phyloP scores from a whole-genome alignment of 92 coral and sea anemone genomes.

The Parazoanthus darwini region DNA sequence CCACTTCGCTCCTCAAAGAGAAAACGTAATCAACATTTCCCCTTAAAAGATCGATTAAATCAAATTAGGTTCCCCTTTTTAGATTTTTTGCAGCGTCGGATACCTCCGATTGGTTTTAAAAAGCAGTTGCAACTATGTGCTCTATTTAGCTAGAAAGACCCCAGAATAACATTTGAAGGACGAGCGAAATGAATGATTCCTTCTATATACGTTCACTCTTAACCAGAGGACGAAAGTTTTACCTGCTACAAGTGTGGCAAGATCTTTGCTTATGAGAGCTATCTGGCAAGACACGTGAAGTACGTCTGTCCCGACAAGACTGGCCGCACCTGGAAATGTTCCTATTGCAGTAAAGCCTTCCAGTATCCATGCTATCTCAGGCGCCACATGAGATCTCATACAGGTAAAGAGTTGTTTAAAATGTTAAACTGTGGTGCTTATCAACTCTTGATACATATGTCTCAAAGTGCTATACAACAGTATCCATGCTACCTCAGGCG shows the following conservation, averaged over 20 bases:
- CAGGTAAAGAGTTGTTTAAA: slow-evolving; percentile 59
- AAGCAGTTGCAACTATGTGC: no score
- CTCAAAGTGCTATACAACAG: no score
- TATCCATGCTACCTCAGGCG: slow-evolving; percentile 95
- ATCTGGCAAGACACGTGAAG: slow-evolving; percentile 95
- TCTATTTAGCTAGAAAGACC: neutral
- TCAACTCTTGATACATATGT: neutral
- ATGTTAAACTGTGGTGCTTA: neutral
- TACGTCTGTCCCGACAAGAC: slow-evolving; percentile 99
- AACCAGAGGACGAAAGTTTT: slow-evolving; percentile 89
- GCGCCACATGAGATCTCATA: slow-evolving; percentile 97
- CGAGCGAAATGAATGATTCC: neutral
- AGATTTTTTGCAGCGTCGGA: no score
- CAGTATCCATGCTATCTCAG: slow-evolving; percentile 97
- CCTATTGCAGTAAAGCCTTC: slow-evolving; percentile 94
- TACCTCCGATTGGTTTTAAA: no score
- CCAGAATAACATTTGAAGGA: no score
- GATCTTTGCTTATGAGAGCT: slow-evolving; percentile 97
- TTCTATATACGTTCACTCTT: neutral
- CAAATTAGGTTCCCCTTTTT: no score
- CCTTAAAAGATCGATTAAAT: no score
- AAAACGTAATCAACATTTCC: no score
- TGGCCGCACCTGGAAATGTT: slow-evolving; percentile 98
- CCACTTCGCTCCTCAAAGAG: no score
- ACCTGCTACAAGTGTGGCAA: slow-evolving; percentile 99